phyloP scores from a whole-genome alignment of 1,140 invertebrate species.

The Drosophila persimilis region DNA sequence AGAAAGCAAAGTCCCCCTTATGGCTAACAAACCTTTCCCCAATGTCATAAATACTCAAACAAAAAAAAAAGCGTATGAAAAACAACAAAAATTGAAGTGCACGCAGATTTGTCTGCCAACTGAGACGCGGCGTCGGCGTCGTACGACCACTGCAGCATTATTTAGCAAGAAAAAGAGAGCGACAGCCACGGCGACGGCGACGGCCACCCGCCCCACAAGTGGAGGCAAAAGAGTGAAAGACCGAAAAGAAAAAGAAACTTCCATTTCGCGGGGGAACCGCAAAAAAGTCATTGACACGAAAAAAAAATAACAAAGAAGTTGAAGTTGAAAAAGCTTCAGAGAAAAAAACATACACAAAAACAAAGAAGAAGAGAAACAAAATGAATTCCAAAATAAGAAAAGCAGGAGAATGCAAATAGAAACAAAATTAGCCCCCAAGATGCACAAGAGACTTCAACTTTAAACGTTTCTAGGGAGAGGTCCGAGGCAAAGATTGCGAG shows the following conservation, averaged over 20 bases:
- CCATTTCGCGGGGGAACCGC: slow-evolving; percentile 46
- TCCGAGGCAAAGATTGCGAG: too few relatives aligned
- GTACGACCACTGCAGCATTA: slow-evolving; percentile 28
- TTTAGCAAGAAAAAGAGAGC: slow-evolving; percentile 68
- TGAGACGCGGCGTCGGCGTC: slow-evolving; percentile 13
- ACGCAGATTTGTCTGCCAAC: slow-evolving; percentile 44
- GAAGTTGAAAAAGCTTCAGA: slow-evolving; percentile 14
- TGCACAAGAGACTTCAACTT: slow-evolving; percentile 53
- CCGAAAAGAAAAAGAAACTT: slow-evolving; percentile 61
- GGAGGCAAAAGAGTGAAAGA: slow-evolving; percentile 10
- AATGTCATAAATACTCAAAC: too few relatives aligned
- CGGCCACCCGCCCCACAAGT: slow-evolving; percentile 41
- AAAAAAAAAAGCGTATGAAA: too few relatives aligned
- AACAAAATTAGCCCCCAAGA: slow-evolving; percentile 31
- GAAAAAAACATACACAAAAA: slow-evolving; percentile 18
- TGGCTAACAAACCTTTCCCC: too few relatives aligned
- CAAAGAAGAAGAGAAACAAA: slow-evolving; percentile 2
- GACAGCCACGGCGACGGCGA: slow-evolving; percentile 1
- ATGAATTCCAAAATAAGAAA: slow-evolving; percentile 1
- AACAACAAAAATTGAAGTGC: slow-evolving; percentile 56
- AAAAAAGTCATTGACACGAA: slow-evolving; percentile 72
- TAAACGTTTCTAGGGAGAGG: slow-evolving; percentile 7
- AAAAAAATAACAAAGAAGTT: slow-evolving; percentile 48
- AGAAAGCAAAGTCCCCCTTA: too few relatives aligned
- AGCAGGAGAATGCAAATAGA: slow-evolving; percentile 13